Conservation (phyloP, 2,797 vertebrate species). For the Hipposideros larvatus region DNA sequence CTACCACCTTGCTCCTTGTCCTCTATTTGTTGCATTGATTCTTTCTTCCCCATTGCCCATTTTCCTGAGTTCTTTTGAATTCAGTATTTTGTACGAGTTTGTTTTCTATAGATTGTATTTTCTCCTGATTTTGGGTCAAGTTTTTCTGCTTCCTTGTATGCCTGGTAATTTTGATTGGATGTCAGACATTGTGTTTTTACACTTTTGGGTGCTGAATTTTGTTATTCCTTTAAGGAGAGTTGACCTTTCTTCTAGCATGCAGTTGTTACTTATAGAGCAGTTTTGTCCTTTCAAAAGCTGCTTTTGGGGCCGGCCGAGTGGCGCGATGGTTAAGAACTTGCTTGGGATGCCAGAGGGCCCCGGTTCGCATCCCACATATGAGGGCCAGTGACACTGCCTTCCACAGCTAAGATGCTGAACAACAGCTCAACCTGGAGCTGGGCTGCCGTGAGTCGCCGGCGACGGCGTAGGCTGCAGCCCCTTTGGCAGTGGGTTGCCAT, state of each 20-base stretch:
- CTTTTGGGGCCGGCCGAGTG: too few relatives aligned
- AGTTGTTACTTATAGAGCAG: neutral
- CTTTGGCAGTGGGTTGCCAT: too few relatives aligned
- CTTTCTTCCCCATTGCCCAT: neutral
- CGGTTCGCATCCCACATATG: too few relatives aligned
- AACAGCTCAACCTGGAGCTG: too few relatives aligned
- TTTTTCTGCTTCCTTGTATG: neutral
- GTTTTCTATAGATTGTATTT: neutral
- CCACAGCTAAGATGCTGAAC: too few relatives aligned
- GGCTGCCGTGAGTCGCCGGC: too few relatives aligned
- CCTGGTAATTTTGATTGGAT: neutral
- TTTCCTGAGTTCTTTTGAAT: neutral
- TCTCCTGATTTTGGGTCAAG: neutral
- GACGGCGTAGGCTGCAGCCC: too few relatives aligned
- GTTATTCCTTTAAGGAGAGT: neutral
- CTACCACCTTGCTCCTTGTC: neutral
- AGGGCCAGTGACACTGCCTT: too few relatives aligned
- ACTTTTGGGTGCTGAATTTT: neutral
- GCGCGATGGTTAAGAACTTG: too few relatives aligned
- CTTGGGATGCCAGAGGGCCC: too few relatives aligned
- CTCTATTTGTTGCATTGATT: neutral
- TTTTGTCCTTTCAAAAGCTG: neutral
- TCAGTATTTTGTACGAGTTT: neutral
- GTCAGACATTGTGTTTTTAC: neutral
- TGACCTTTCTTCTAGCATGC: neutral